A percentile compares a stretch with the other conserved stretches of the same genome.
phyloP scores from a whole-genome alignment of 2,888 invertebrate species.

The Panopea generosa region DNA sequence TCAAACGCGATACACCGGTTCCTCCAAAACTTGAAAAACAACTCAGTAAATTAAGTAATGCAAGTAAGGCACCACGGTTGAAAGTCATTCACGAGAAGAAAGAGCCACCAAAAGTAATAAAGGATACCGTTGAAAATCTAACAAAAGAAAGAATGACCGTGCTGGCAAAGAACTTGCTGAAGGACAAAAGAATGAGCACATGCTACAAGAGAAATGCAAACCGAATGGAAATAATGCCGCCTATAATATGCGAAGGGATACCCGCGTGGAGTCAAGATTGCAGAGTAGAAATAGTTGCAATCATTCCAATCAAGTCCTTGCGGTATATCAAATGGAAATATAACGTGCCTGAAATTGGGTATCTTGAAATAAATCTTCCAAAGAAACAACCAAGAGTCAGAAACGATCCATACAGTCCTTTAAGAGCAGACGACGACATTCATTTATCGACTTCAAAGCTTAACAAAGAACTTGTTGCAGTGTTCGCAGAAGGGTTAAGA shows the following conservation, averaged over 20 bases:
- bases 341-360: slow-evolving; percentile 36
- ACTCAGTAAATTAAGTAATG: slow-evolving; percentile 30
- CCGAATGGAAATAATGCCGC: slow-evolving; percentile 51
- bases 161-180: slow-evolving; percentile 41
- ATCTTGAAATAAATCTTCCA: slow-evolving; percentile 49
- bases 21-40: slow-evolving; percentile 47
- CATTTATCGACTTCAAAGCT: slow-evolving; percentile 74
- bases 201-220: slow-evolving; percentile 50
- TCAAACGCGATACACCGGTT: slow-evolving; percentile 54
- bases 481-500: slow-evolving; percentile 67
- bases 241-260: slow-evolving; percentile 46
- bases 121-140: slow-evolving; percentile 50
- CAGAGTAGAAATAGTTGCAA: slow-evolving; percentile 32
- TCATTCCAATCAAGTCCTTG: slow-evolving; percentile 58
- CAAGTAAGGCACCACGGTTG: slow-evolving; percentile 19
- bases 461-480: slow-evolving; percentile 65
- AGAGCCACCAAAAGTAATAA: slow-evolving; percentile 13
- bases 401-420: slow-evolving; percentile 37
- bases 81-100: slow-evolving; percentile 49
- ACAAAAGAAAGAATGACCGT: slow-evolving; percentile 56
- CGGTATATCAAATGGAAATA: slow-evolving; percentile 53
- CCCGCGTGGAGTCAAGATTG: slow-evolving; percentile 57
- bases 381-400: slow-evolving; percentile 27
- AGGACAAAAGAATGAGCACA: slow-evolving; percentile 50
- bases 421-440: slow-evolving; percentile 70